phyloP scores from a whole-genome alignment of 2,888 invertebrate genomes.

The Trissonchulus latispiculum region DNA sequence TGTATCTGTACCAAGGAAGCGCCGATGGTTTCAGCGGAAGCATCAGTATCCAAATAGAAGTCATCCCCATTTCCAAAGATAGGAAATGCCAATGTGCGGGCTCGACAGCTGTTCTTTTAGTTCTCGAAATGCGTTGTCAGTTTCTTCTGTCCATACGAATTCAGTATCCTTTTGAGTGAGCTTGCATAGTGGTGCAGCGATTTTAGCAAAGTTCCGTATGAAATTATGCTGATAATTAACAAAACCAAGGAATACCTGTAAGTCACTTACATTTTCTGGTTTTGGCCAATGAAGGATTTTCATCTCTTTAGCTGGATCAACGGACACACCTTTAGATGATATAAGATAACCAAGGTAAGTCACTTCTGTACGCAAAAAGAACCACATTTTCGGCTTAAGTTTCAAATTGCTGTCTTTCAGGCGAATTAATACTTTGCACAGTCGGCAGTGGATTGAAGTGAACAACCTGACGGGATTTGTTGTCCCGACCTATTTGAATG shows the following conservation, averaged over 20 bases:
- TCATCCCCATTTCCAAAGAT: neutral
- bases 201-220: neutral
- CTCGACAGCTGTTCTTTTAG: neutral
- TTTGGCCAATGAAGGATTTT: neutral
- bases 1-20: neutral
- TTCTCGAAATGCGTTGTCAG: neutral
- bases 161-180: neutral
- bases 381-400: conserved; percentile 30
- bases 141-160: neutral
- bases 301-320: neutral
- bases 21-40: neutral
- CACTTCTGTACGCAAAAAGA: conserved; percentile 24
- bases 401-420: no score
- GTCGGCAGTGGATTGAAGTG: no score
- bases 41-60: neutral
- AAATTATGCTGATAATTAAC: neutral
- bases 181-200: neutral
- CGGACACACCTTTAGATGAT: conserved; percentile 6
- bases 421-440: no score
- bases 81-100: neutral
- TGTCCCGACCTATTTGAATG: no score
- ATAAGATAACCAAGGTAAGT: conserved; percentile 24
- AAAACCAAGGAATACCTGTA: neutral
- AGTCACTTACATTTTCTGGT: neutral
- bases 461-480: no score